Evolutionary conservation across 2,888 invertebrate species (phyloP).

Genomic region (Eupelmus urozonus): DNA sequence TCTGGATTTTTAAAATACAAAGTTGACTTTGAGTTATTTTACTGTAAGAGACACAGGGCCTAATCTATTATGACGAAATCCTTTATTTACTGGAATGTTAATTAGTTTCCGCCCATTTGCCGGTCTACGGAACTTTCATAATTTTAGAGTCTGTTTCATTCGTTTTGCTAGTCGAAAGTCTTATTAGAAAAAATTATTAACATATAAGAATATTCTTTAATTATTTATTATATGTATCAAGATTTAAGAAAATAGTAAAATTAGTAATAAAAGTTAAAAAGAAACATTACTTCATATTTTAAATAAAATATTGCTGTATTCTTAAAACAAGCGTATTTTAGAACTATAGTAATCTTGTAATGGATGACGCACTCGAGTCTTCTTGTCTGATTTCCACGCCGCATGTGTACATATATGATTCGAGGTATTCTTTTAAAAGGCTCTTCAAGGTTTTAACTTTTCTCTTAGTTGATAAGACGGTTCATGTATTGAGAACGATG

Average conservation of each 20-base stretch:
- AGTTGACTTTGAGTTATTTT: not conserved
- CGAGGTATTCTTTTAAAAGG: not conserved
- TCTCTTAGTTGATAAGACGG: slow-evolving; percentile 7
- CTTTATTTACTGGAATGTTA: slow-evolving; percentile 8
- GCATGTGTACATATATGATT: not conserved
- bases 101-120: slow-evolving; percentile 1
- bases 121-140: no score
- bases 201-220: no score
- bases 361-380: no score
- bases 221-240: no score
- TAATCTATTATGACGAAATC: slow-evolving; percentile 9
- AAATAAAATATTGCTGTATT: not conserved
- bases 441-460: not conserved
- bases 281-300: no score
- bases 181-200: no score
- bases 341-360: no score
- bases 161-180: no score
- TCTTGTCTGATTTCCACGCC: no score
- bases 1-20: not conserved
- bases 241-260: no score
- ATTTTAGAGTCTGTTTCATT: no score
- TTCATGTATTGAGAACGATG: not conserved
- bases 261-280: no score
- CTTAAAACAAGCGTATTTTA: not conserved
- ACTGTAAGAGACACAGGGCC: not conserved